These are phyloP conservation scores for Corapipo altera DNA, from an alignment of 2,113 vertebrate genomes.

Conservation along the genomic window DNA sequence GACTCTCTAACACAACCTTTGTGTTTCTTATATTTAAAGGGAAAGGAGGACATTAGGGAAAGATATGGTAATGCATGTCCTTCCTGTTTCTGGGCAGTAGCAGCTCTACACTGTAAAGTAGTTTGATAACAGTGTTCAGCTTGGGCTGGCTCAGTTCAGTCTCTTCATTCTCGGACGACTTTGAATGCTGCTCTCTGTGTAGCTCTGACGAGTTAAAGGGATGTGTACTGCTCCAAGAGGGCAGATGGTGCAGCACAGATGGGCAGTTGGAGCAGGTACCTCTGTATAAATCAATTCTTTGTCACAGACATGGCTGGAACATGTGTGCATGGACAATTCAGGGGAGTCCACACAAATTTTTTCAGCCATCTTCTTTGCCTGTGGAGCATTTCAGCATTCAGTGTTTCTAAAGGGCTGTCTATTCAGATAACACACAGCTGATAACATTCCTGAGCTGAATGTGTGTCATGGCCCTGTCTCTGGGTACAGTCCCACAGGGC, in stretches of 20 bases:
- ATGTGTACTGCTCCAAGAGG: background rate
- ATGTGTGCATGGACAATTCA: background rate
- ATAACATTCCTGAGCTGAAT: background rate
- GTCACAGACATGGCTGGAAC: background rate
- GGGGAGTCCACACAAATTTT: background rate
- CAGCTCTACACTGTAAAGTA: background rate
- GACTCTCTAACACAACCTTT: background rate
- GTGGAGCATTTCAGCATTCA: background rate
- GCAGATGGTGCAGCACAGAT: background rate
- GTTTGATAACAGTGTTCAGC: background rate
- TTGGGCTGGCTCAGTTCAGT: background rate
- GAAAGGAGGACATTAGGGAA: background rate
- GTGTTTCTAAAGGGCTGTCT: background rate
- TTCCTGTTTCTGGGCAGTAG: constrained; percentile 19
- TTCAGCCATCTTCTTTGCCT: background rate
- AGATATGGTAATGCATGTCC: background rate
- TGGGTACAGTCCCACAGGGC: background rate
- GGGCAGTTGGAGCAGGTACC: background rate
- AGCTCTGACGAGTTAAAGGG: background rate
- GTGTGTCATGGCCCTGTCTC: background rate
- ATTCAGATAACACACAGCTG: background rate
- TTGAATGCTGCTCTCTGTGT: accelerated
- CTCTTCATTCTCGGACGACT: background rate
- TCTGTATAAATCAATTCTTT: background rate
- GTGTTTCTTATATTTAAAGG: background rate